A percentile compares a stretch with the other conserved stretches of the same genome.
These are phyloP conservation scores for Balaeniceps rex DNA, from an alignment of 2,113 vertebrate genomes.

Conservation along the genomic window DNA sequence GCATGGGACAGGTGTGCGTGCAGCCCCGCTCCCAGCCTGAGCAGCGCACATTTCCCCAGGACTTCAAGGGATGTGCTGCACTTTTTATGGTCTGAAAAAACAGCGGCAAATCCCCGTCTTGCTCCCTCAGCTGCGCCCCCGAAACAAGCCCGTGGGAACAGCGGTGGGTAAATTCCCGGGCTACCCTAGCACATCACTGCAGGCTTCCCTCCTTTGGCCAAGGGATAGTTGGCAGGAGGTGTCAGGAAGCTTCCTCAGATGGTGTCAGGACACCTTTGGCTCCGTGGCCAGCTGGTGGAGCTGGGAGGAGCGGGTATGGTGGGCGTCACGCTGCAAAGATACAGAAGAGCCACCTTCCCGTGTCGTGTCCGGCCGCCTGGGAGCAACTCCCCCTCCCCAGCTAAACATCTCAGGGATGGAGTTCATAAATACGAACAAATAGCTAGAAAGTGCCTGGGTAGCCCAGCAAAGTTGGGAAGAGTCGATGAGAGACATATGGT, in stretches of 20 bases:
- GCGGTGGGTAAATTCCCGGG: neutral
- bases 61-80: neutral
- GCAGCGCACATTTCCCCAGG: neutral
- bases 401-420: neutral
- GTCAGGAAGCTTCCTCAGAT: neutral
- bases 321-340: neutral
- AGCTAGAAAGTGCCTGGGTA: neutral
- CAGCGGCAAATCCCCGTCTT: neutral
- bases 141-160: neutral
- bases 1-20: neutral
- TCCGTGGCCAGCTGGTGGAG: neutral
- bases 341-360: neutral
- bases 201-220: neutral
- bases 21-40: neutral
- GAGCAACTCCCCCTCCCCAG: neutral
- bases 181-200: neutral
- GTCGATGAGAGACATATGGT: slow-evolving; percentile 22
- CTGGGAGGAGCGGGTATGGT: accelerated
- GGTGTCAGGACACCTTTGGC: neutral
- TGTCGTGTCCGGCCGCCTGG: accelerated
- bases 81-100: neutral
- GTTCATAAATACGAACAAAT: accelerated
- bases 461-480: slow-evolving; percentile 8
- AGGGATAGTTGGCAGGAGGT: neutral
- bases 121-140: neutral